Evolutionary conservation across 2,888 invertebrate genomes (phyloP).

Genomic region (Adelphocoris suturalis): DNA sequence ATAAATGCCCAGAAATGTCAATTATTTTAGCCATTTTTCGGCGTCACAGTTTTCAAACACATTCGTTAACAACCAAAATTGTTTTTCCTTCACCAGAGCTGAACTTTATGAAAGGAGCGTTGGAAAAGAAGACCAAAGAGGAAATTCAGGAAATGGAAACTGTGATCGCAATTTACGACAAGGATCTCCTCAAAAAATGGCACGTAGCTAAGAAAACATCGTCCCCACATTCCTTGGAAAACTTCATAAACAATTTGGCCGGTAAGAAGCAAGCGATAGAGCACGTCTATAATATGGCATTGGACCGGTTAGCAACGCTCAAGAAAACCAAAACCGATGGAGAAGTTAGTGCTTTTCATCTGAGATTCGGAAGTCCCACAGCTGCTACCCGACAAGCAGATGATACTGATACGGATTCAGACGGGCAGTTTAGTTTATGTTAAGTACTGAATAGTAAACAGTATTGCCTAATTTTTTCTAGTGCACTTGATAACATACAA

Average conservation of each 20-base stretch:
- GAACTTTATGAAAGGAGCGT: constrained; percentile 75
- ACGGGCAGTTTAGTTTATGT: constrained; percentile 50
- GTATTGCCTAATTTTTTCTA: no score
- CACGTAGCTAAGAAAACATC: constrained; percentile 75
- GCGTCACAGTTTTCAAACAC: no score
- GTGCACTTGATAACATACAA: no score
- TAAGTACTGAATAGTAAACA: background rate
- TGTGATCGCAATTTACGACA: constrained; percentile 77
- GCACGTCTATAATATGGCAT: constrained; percentile 72
- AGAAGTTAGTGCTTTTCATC: background rate
- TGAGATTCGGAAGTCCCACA: constrained; percentile 37
- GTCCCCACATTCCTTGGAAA: constrained; percentile 72
- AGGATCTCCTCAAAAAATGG: constrained; percentile 78
- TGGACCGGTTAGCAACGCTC: constrained; percentile 67
- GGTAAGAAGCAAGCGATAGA: constrained; percentile 74
- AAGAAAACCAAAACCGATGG: constrained; percentile 55
- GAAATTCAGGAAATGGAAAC: constrained; percentile 78
- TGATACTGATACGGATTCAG: constrained; percentile 44
- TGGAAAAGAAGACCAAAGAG: constrained; percentile 77
- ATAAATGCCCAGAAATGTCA: no score
- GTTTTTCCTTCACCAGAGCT: constrained; percentile 75
- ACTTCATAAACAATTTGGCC: constrained; percentile 72
- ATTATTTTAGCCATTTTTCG: no score
- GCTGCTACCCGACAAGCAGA: background rate
- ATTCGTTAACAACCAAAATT: no score